These are phyloP conservation scores for Antennarius striatus DNA, from an alignment of 2,113 vertebrate genomes.

Conservation along the genomic window DNA sequence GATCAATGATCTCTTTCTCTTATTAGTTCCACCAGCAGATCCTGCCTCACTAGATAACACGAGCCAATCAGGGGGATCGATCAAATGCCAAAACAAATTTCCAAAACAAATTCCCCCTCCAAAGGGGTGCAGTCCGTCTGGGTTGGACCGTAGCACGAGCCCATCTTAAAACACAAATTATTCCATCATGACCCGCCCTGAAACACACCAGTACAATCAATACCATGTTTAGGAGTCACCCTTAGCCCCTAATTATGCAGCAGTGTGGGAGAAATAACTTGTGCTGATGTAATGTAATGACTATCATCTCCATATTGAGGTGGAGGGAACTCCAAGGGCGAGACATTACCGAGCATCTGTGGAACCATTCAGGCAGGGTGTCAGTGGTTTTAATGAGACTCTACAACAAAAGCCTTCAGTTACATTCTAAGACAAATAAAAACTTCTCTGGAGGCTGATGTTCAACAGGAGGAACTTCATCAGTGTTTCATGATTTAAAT, in stretches of 20 bases:
- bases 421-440: not conserved
- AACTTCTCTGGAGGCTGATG: not conserved
- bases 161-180: too few species aligned
- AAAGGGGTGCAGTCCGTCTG: too few species aligned
- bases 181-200: not conserved
- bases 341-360: not conserved
- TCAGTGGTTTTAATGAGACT: conserved; percentile 5
- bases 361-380: not conserved
- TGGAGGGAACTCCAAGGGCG: not conserved
- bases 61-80: too few species aligned
- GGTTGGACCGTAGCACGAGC: too few species aligned
- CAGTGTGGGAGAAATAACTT: not conserved
- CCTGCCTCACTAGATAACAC: too few species aligned
- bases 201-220: not conserved
- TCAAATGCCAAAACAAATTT: too few species aligned
- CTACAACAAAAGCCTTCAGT: not conserved
- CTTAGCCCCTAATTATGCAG: not conserved
- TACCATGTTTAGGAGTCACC: not conserved
- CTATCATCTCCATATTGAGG: not conserved
- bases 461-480: conserved; percentile 1
- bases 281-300: not conserved
- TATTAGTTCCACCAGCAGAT: not conserved
- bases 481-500: not conserved
- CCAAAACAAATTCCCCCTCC: too few species aligned
- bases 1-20: not conserved